A percentile compares a stretch with the other conserved stretches of the same genome.
These are phyloP conservation scores for Cololabis saira DNA, from an alignment of 2,113 vertebrate species.

Conservation along the genomic window DNA sequence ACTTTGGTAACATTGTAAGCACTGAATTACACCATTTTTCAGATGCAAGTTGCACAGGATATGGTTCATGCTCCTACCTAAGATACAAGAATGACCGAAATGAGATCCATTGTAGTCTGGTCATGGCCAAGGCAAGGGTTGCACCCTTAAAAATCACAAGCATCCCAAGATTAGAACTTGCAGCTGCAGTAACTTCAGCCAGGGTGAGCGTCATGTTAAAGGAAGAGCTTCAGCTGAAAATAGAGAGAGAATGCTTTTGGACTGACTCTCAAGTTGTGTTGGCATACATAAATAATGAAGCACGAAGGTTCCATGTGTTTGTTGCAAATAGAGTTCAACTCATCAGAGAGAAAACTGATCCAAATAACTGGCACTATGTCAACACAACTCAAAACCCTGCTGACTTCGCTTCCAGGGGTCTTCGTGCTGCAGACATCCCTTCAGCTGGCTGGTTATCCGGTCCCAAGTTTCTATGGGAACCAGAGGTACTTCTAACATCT, in stretches of 20 bases:
- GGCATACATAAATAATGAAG: too few species aligned
- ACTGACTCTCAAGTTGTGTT: too few species aligned
- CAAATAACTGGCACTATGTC: not conserved
- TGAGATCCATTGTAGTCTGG: not conserved
- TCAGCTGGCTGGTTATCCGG: too few species aligned
- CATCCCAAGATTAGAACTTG: not conserved
- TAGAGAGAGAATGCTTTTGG: too few species aligned
- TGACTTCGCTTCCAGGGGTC: not conserved
- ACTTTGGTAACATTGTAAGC: not conserved
- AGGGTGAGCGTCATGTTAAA: not conserved
- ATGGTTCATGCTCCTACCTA: not conserved
- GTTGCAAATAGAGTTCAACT: slow-evolving; percentile 3
- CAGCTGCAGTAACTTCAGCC: not conserved
- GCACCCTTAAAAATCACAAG: not conserved
- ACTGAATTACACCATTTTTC: not conserved
- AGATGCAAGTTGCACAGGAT: not conserved
- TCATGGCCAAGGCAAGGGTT: slow-evolving; percentile 1
- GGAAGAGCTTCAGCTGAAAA: not conserved
- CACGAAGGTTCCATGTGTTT: not conserved
- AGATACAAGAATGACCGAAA: not conserved
- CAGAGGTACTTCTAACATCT: too few species aligned
- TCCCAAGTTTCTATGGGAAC: too few species aligned
- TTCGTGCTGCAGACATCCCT: not conserved
- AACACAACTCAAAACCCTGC: not conserved
- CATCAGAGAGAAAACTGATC: not conserved